Evolutionary conservation across 2,888 invertebrate species (phyloP), one percentile per base, ranked within the genome.

Genomic region (Conomelus anceps): DNA sequence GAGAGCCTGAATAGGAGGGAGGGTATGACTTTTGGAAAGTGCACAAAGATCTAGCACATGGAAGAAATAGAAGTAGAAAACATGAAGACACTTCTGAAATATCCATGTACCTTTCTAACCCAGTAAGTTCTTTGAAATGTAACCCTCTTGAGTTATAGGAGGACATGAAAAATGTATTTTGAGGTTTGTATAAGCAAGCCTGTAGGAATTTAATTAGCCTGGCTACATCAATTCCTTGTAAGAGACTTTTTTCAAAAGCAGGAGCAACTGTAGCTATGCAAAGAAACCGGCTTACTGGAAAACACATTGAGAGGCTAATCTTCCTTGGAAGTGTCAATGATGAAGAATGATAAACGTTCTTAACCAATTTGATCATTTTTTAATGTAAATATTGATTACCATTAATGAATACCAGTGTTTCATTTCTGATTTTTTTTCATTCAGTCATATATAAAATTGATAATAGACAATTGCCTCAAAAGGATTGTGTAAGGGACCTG

Each of bases 191-290:
- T 22, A 85, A 22, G n/a, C 85, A 22, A 11, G 11, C 22, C 6
- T 13, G 85, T 13, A 4, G 17, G 23, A 11, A 22, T 22, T 22
- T 85, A 22, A 4, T 85, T 11, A 17, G 7, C 22, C 9, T 23
- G 85, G 24, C 89, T 3, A 89, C 89, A 13, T 84, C 84, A 17
- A 86, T 89, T 26, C 89, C 89, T 1, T 85, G 85, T n/a, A 41
- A 89, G 63, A 7, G 87, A 11, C 87, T 89, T 3, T 89, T 89
- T 41, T 89, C 87, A 22, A 88, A 89, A 88, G 89, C 89, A n/a
- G 88, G 89, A 17, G 22, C 23, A 0, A 88, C 88, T 23, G 88
- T 89, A 3, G 85, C 88, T 20, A 24, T 23, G 29, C 85, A 89
- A 23, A 84, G 89, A 24, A 89, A 88, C 85, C n/a, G 85, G 11